These are phyloP conservation scores for Apocrypta bakeri DNA, from an alignment of 1,140 invertebrate species.

Conservation along the genomic window DNA sequence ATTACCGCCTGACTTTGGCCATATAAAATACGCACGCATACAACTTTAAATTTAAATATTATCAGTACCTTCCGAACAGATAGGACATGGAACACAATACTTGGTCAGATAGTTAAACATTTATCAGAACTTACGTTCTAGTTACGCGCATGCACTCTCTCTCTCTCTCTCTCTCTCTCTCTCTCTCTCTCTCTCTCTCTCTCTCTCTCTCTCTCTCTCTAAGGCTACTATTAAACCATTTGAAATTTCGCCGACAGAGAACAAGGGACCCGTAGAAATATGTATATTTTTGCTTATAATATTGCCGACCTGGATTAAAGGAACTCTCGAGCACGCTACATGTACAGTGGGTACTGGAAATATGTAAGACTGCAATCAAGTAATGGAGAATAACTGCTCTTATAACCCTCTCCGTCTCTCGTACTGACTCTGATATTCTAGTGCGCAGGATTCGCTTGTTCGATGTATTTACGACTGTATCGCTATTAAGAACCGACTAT, in stretches of 20 bases:
- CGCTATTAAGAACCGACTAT: constrained; percentile 33
- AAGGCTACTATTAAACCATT: no score
- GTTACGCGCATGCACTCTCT: no score
- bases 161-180: no score
- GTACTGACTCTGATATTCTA: background rate
- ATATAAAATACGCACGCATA: background rate
- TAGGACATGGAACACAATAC: no score
- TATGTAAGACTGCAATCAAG: constrained; percentile 17
- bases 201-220: no score
- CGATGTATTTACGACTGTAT: constrained; percentile 43
- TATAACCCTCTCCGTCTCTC: background rate
- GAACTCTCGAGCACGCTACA: background rate
- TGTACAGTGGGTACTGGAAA: background rate
- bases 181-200: no score
- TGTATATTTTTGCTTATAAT: constrained; percentile 10
- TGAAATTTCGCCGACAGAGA: no score
- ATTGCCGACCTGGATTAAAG: constrained; percentile 18
- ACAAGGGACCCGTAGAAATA: no score
- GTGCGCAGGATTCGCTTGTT: background rate
- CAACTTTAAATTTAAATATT: constrained; percentile 3
- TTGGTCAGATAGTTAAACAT: no score
- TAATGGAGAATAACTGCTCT: constrained; percentile 1
- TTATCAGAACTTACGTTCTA: no score
- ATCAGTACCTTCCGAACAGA: background rate
- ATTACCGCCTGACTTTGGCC: background rate